A percentile compares a stretch with the other conserved stretches of the same genome.
phyloP scores from a whole-genome alignment of 2,797 vertebrate genomes.

The Sebastes jordani region DNA sequence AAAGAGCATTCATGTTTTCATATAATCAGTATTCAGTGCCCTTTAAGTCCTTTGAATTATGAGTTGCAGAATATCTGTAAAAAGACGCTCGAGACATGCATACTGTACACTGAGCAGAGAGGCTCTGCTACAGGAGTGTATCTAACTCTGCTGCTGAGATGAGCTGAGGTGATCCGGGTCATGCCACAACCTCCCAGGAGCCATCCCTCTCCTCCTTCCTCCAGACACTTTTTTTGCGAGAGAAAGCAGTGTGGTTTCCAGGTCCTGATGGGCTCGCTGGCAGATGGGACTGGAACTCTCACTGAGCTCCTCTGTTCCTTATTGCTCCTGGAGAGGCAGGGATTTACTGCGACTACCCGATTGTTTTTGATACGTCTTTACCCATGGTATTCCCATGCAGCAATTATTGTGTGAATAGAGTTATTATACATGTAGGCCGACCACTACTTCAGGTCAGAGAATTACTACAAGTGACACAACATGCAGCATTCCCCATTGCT shows the following conservation, averaged over 20 bases:
- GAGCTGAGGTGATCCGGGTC: slow-evolving; percentile 18
- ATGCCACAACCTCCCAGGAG: slow-evolving; percentile 35
- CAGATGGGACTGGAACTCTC: slow-evolving; percentile 55
- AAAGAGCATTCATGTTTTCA: not conserved
- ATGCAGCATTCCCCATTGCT: not conserved
- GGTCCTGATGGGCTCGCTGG: slow-evolving; percentile 65
- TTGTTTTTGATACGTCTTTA: slow-evolving; percentile 61
- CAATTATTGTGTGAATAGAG: slow-evolving; percentile 48
- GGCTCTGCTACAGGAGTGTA: not conserved
- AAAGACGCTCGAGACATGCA: not conserved
- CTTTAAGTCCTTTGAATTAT: not conserved
- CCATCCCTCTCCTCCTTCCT: slow-evolving; percentile 29
- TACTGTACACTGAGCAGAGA: not conserved
- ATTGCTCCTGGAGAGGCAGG: slow-evolving; percentile 39
- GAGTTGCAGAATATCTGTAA: not conserved
- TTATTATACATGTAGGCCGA: slow-evolving; percentile 28
- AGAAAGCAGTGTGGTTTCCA: slow-evolving; percentile 51
- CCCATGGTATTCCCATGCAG: slow-evolving; percentile 50
- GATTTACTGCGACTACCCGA: slow-evolving; percentile 53
- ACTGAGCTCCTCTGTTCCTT: slow-evolving; percentile 69
- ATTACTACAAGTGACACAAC: not conserved
- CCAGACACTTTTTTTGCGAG: slow-evolving; percentile 14
- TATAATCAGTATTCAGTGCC: not conserved
- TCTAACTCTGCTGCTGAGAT: slow-evolving; percentile 13
- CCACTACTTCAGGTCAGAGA: slow-evolving; percentile 30